Evolutionary conservation across 1,140 invertebrate genomes (phyloP).

Genomic region (Lepidurus apus): DNA sequence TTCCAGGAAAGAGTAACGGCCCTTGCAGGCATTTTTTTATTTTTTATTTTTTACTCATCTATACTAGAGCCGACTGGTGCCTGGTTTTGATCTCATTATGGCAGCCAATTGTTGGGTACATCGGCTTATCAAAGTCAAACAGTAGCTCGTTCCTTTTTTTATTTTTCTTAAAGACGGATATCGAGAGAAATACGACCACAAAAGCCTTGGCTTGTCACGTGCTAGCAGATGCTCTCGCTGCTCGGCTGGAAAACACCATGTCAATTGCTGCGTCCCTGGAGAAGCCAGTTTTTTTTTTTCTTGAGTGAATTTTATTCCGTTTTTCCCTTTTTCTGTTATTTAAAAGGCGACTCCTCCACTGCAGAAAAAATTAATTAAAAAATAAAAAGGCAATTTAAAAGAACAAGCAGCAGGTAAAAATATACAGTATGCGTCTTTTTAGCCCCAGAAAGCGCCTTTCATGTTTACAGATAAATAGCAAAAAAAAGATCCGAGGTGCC

Average conservation of each 20-base stretch:
- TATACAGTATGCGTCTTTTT: neutral
- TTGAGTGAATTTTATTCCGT: neutral
- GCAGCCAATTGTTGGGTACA: neutral
- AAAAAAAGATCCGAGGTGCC: neutral
- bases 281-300: neutral
- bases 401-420: neutral
- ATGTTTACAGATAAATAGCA: neutral
- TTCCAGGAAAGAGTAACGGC: neutral
- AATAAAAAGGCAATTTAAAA: neutral
- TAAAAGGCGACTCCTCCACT: neutral
- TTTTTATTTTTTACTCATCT: neutral
- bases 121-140: neutral
- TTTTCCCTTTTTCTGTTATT: neutral
- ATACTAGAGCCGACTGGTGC: no score
- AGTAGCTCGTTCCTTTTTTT: neutral
- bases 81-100: neutral
- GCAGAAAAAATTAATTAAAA: conserved; percentile 2
- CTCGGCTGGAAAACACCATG: neutral
- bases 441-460: neutral
- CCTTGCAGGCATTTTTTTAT: neutral
- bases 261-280: conserved; percentile 8
- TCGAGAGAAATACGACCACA: neutral
- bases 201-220: conserved; percentile 2
- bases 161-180: neutral
- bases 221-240: conserved; percentile 16